These are phyloP conservation scores for Centruroides vittatus DNA, from an alignment of 1,140 invertebrate species.

Conservation along the genomic window DNA sequence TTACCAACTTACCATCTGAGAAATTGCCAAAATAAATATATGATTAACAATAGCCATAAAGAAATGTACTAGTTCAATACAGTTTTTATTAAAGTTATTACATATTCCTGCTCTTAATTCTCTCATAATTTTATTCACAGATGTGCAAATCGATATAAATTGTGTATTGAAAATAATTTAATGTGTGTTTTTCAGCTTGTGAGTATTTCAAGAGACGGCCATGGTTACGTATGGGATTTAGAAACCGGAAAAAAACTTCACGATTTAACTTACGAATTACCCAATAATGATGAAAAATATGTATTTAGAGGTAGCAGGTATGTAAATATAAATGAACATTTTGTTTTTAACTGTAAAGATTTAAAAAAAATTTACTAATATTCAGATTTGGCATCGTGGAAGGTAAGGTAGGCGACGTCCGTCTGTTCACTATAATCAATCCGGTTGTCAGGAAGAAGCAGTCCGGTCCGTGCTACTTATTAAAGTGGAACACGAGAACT, in stretches of 20 bases:
- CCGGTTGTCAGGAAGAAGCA: conserved; percentile 44
- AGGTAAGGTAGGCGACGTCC: conserved; percentile 43
- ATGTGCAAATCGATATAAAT: too few relatives aligned
- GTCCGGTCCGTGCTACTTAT: conserved; percentile 27
- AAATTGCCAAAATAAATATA: too few relatives aligned
- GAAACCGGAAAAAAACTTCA: conserved; percentile 43
- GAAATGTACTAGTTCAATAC: too few relatives aligned
- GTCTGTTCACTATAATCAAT: conserved; percentile 70
- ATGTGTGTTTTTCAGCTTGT: conserved; percentile 38
- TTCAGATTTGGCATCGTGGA: conserved; percentile 52
- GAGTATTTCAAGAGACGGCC: conserved; percentile 75
- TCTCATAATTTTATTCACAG: too few relatives aligned
- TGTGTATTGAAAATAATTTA: conserved; percentile 3
- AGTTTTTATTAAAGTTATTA: too few relatives aligned
- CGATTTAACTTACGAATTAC: conserved; percentile 54
- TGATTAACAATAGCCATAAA: too few relatives aligned
- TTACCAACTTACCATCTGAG: too few relatives aligned
- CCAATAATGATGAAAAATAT: conserved; percentile 47
- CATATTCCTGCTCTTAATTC: too few relatives aligned
- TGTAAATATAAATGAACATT: not conserved
- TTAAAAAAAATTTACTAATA: conserved; percentile 1
- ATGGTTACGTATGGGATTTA: conserved; percentile 62
- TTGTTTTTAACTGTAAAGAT: conserved; percentile 5
- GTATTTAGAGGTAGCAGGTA: conserved; percentile 16
- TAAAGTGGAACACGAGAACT: conserved; percentile 31